Percentiles rank a stretch among this genome's conserved stretches.
Conservation (phyloP, 2,888 invertebrate genomes). For the Automeris io region DNA sequence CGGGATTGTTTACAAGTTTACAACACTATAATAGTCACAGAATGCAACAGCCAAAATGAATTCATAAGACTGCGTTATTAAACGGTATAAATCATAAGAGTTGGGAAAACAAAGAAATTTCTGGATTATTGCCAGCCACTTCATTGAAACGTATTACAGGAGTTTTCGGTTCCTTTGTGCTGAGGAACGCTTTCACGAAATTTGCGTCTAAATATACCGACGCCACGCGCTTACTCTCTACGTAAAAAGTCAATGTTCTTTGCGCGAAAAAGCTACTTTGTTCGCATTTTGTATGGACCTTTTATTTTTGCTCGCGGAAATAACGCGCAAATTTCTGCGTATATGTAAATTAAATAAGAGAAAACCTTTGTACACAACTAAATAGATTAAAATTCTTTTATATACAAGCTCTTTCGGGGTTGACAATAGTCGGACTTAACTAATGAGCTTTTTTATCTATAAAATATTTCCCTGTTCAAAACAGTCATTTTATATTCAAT, state of each 20-base stretch:
- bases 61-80: conserved; percentile 12
- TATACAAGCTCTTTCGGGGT: too few relatives aligned
- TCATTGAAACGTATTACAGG: conserved; percentile 26
- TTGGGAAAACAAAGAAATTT: conserved; percentile 50
- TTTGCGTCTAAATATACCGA: conserved; percentile 22
- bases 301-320: not conserved
- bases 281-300: conserved; percentile 10
- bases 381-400: too few relatives aligned
- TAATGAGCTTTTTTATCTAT: too few relatives aligned
- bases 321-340: too few relatives aligned
- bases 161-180: conserved; percentile 50
- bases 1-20: conserved; percentile 2
- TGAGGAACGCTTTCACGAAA: conserved; percentile 19
- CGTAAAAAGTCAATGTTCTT: conserved; percentile 41
- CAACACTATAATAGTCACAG: conserved; percentile 6
- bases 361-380: too few relatives aligned
- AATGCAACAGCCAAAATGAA: conserved; percentile 13
- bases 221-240: conserved; percentile 19
- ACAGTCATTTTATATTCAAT: too few relatives aligned
- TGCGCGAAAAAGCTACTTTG: conserved; percentile 22
- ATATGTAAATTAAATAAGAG: too few relatives aligned
- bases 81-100: conserved; percentile 40
- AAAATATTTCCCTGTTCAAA: too few relatives aligned
- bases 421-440: too few relatives aligned
- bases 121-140: conserved; percentile 49